phyloP scores from a whole-genome alignment of 2,888 invertebrate genomes.

The Gnatocerus cornutus region DNA sequence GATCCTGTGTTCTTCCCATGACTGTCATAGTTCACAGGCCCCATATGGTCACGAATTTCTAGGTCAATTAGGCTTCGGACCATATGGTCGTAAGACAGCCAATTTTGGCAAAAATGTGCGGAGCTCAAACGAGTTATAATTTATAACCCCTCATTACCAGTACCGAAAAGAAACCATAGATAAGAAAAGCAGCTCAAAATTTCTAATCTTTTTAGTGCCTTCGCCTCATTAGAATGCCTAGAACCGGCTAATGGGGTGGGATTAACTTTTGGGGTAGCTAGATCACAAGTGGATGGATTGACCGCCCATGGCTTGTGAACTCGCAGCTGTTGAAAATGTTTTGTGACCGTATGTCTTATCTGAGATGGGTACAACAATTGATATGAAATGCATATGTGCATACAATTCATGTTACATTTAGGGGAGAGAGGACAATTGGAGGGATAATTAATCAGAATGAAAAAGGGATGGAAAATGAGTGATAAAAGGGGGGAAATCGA shows the following conservation, averaged over 20 bases:
- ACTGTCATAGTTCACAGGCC: slow-evolving; percentile 44
- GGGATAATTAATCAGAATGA: slow-evolving; percentile 10
- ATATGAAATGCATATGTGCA: slow-evolving; percentile 17
- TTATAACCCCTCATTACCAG: slow-evolving; percentile 5
- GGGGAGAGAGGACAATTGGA: slow-evolving; percentile 7
- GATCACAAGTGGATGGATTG: slow-evolving; percentile 9
- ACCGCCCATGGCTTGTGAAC: slow-evolving; percentile 6
- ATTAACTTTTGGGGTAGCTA: slow-evolving; percentile 10
- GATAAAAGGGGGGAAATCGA: background rate
- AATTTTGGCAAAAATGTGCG: slow-evolving; percentile 15
- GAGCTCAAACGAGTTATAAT: background rate
- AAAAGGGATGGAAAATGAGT: background rate
- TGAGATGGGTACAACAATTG: slow-evolving; percentile 19
- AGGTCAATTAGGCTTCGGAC: slow-evolving; percentile 12
- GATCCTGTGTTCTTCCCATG: slow-evolving; percentile 26
- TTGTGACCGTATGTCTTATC: slow-evolving; percentile 20
- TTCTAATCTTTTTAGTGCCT: background rate
- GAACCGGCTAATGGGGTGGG: slow-evolving; percentile 15
- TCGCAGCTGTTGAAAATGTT: slow-evolving; percentile 21
- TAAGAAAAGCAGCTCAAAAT: background rate
- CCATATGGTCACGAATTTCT: slow-evolving; percentile 37
- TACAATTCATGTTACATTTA: slow-evolving; percentile 7
- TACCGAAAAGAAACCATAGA: background rate
- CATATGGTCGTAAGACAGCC: slow-evolving; percentile 43
- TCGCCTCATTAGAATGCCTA: background rate